These are phyloP conservation scores for Drosophila micromelanica DNA, from an alignment of 1,140 invertebrate species.

Conservation along the genomic window DNA sequence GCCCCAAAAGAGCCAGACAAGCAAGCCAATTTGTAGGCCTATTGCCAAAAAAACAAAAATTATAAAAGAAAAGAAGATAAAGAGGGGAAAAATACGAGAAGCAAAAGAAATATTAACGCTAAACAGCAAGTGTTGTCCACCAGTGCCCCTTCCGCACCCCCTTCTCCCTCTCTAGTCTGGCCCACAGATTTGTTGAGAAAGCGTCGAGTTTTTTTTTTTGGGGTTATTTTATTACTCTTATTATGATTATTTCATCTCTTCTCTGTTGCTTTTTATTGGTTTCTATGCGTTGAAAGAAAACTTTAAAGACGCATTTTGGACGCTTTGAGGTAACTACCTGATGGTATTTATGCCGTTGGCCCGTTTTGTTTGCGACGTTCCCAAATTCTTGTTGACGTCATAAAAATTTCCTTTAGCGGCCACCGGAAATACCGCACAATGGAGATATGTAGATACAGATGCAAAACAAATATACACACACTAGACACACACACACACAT, in stretches of 20 bases:
- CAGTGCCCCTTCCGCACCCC: too few species aligned
- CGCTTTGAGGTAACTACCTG: conserved; percentile 33
- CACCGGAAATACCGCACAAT: conserved; percentile 74
- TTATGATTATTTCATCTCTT: conserved; percentile 41
- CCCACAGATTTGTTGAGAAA: conserved; percentile 15
- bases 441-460: conserved; percentile 9
- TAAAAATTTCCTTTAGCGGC: conserved; percentile 70
- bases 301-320: conserved; percentile 40
- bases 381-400: conserved; percentile 66
- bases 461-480: conserved; percentile 2
- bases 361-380: conserved; percentile 25
- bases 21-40: conserved; percentile 75
- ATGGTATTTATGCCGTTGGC: conserved; percentile 21
- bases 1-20: conserved; percentile 51
- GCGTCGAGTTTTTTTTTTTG: conserved; percentile 1
- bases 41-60: conserved; percentile 65
- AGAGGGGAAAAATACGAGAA: conserved; percentile 21
- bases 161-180: background rate
- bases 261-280: conserved; percentile 53
- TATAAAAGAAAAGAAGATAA: conserved; percentile 16
- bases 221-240: conserved; percentile 20
- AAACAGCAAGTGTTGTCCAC: conserved; percentile 38
- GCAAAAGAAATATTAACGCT: conserved; percentile 1
- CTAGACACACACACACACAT: background rate
- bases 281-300: conserved; percentile 45